Conservation (phyloP, 1,140 invertebrate species). For the Sitophilus oryzae region DNA sequence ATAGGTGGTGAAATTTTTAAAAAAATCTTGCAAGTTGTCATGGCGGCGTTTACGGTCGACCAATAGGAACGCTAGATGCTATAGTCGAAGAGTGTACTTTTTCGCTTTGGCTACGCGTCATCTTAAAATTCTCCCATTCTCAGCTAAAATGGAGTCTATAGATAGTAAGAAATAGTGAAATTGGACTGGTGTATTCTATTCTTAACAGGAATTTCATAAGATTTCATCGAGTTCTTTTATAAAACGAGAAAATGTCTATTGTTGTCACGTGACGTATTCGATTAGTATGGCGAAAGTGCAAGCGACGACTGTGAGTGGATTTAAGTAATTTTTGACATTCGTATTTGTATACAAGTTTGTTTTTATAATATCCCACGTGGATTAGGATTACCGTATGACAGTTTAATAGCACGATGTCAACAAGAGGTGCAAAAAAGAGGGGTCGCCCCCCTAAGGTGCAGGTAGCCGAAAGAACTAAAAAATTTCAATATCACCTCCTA, state of each 20-base stretch:
- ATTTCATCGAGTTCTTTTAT: slow-evolving; percentile 18
- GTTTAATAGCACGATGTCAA: slow-evolving; percentile 60
- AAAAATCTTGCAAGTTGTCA: slow-evolving; percentile 49
- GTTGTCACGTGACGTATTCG: slow-evolving; percentile 54
- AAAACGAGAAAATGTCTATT: slow-evolving; percentile 43
- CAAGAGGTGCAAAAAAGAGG: slow-evolving; percentile 76
- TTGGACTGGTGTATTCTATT: background rate
- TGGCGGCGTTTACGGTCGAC: slow-evolving; percentile 53
- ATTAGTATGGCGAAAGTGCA: slow-evolving; percentile 56
- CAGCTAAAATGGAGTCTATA: slow-evolving; percentile 29
- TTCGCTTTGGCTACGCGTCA: slow-evolving; percentile 54
- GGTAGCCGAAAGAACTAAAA: slow-evolving; percentile 72
- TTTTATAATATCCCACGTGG: slow-evolving; percentile 47
- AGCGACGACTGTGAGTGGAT: slow-evolving; percentile 50
- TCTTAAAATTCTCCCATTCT: slow-evolving; percentile 51
- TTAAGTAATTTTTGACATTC: slow-evolving; percentile 53
- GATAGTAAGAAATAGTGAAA: background rate
- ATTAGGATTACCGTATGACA: slow-evolving; percentile 41
- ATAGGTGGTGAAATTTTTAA: slow-evolving; percentile 17
- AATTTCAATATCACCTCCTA: slow-evolving; percentile 79
- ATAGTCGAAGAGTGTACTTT: slow-evolving; percentile 48
- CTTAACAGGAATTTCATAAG: background rate
- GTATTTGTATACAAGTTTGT: slow-evolving; percentile 59
- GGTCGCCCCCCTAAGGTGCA: slow-evolving; percentile 84
- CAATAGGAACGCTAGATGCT: slow-evolving; percentile 55